phyloP scores from a whole-genome alignment of 2,888 invertebrate genomes.

The Doris montereyensis region DNA sequence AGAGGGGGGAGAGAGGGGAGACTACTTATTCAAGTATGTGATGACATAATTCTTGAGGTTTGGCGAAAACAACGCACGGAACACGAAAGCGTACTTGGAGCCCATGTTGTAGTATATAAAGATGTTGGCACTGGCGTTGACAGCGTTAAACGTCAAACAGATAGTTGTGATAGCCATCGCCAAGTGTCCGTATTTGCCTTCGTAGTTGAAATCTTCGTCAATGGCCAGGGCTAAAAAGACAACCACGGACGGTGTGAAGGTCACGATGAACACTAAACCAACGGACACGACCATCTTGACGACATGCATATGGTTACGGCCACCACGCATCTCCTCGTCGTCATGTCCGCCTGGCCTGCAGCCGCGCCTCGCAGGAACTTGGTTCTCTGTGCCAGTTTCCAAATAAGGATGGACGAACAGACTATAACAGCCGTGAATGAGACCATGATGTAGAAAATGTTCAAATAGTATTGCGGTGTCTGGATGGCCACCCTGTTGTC shows the following conservation, averaged over 20 bases:
- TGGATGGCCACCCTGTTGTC: conserved; percentile 12
- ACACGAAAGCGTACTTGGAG: too few species aligned
- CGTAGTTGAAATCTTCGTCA: too few species aligned
- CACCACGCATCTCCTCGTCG: neutral
- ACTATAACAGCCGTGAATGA: conserved; percentile 2
- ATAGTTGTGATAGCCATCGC: too few species aligned
- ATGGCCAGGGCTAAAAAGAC: conserved; percentile 13
- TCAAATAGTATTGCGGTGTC: neutral
- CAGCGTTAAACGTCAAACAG: too few species aligned
- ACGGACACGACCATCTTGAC: conserved; percentile 18
- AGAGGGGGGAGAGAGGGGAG: too few species aligned
- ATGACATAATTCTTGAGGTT: too few species aligned
- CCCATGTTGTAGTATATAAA: too few species aligned
- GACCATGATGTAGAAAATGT: conserved; percentile 5
- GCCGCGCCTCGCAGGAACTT: conserved; percentile 1
- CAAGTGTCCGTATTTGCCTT: too few species aligned
- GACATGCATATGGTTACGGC: too few species aligned
- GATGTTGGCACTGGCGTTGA: too few species aligned
- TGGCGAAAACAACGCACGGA: too few species aligned
- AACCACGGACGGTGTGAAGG: conserved; percentile 2
- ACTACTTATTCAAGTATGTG: too few species aligned
- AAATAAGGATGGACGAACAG: neutral
- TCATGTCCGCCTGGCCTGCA: neutral
- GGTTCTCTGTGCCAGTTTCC: neutral
- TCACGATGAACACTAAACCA: conserved; percentile 1